Base-by-base conservation (phyloP, 1,140 invertebrate species). In the Acromyrmex charruanus region DNA sequence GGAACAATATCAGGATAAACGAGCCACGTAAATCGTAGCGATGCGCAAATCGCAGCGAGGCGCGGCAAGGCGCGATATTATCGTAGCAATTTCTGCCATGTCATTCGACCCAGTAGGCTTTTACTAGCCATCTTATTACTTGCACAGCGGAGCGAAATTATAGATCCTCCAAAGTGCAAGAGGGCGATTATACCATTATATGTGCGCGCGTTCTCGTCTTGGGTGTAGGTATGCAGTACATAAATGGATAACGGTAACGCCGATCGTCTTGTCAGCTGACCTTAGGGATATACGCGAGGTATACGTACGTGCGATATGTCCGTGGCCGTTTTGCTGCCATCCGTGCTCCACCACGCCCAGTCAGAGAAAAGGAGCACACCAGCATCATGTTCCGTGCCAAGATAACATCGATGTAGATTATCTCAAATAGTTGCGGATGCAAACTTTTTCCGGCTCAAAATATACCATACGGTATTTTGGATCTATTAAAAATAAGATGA, bases 191-290 rank as follows among this genome's bases (percentile, higher is more conserved):
- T 39, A 79, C 31, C 31, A 69, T 69, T 69, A 69, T 39, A 68
- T 0, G 59, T 49, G 61, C 75, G 12, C 44, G 9, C 28, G 18
- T 10, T 58, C 18, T 74, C 53, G 10, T 74, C 21, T 25, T 28
- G 82, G 63, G 49, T 61, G 61, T 79, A 79, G 63, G 14, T 79
- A 58, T 35, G 44, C 51, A 3, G 21, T 53, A 65, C 35, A n/a
- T 79, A 82, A 21, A 63, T 59, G 44, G 10, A 69, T 87, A 87
- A 87, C 86, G 86, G 86, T 87, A 87, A 85, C 68, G 16, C 53
- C 79, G 66, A 82, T 58, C 86, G 81, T 55, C 51, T 75, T 85
- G 80, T 85, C 80, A 85, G 63, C 66, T 85, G 86, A 85, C 86
- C 80, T 74, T 65, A 85, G 58, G 69, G 59, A 85, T 68, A 85